phyloP scores from a whole-genome alignment of 2,888 invertebrate species.

The Bibio marci region DNA sequence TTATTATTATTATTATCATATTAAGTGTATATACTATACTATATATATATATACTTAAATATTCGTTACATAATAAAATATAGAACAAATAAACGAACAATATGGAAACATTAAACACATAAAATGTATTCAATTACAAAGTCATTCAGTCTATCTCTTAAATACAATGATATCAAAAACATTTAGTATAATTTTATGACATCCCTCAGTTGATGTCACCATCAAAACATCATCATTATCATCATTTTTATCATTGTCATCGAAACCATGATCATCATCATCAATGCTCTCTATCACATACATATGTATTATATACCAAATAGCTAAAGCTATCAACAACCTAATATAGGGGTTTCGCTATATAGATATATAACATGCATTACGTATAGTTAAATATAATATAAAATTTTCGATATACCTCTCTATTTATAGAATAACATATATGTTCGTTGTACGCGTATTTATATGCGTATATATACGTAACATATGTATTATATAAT shows the following conservation, averaged over 20 bases:
- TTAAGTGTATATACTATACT: no score
- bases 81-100: background rate
- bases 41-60: no score
- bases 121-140: conserved; percentile 6
- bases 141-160: conserved; percentile 3
- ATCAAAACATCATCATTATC: conserved; percentile 1
- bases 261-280: no score
- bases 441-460: no score
- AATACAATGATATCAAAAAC: conserved; percentile 17
- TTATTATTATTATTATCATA: no score
- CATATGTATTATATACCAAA: background rate
- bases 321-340: background rate
- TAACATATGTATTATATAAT: no score
- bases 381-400: background rate
- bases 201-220: conserved; percentile 18
- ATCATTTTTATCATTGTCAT: no score
- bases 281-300: no score
- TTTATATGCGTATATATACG: no score
- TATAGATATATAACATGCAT: background rate
- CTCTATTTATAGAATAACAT: no score
- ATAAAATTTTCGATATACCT: background rate
- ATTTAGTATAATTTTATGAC: conserved; percentile 29
- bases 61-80: no score
- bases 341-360: background rate
- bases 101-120: conserved; percentile 1